A percentile compares a stretch with the other conserved stretches of the same genome.
Conservation (phyloP, 2,797 vertebrate genomes). For the Microchirus variegatus region DNA sequence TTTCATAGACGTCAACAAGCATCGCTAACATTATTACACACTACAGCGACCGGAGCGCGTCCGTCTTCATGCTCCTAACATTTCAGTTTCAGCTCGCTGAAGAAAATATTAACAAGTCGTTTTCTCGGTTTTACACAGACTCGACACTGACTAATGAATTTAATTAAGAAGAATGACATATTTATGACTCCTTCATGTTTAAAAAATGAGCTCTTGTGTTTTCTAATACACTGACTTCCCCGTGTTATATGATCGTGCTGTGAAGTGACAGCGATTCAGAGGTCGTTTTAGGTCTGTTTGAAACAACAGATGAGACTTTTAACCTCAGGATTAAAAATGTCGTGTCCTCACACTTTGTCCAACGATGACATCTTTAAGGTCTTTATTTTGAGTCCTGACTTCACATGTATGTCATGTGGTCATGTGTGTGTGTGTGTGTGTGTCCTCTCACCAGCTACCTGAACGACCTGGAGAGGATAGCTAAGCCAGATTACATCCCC, state of each 20-base stretch:
- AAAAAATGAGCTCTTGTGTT: background rate
- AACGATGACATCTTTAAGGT: too few relatives aligned
- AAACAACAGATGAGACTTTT: slow-evolving; percentile 24
- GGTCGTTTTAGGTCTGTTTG: too few relatives aligned
- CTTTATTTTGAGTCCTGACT: too few relatives aligned
- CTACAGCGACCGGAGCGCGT: background rate
- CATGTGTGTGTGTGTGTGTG: background rate
- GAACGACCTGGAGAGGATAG: slow-evolving; percentile 96
- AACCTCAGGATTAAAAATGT: too few relatives aligned
- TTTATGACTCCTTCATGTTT: too few relatives aligned
- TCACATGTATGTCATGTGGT: background rate
- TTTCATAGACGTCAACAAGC: background rate
- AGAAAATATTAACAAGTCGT: too few relatives aligned
- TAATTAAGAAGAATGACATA: too few relatives aligned
- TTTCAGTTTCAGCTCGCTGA: background rate
- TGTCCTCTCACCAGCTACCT: slow-evolving; percentile 86
- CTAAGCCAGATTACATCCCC: slow-evolving; percentile 91
- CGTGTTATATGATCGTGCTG: slow-evolving; percentile 1
- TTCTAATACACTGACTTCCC: slow-evolving; percentile 5
- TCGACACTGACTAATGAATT: too few relatives aligned
- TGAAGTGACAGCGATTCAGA: slow-evolving; percentile 1
- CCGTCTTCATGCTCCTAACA: too few relatives aligned
- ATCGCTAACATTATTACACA: background rate
- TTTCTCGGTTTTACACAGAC: too few relatives aligned
- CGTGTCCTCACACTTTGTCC: too few relatives aligned